Percentiles rank a stretch among this genome's conserved stretches.
Conservation (phyloP, 2,888 invertebrate species). For the Lampropteryx suffumata region DNA sequence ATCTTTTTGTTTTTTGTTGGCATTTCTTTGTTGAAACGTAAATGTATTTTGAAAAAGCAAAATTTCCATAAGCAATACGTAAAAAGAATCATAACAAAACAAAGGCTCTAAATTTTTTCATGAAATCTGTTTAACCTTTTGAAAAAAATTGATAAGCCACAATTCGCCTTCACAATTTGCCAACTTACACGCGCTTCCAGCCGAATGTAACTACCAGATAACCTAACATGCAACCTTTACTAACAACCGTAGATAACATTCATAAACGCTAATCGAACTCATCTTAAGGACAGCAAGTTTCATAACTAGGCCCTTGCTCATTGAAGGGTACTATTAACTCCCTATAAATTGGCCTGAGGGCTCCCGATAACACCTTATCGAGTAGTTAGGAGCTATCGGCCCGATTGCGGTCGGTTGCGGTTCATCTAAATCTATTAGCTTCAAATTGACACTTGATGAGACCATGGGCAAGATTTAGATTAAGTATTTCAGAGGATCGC, state of each 20-base stretch:
- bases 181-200: background rate
- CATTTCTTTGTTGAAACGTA: no score
- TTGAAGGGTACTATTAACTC: constrained; percentile 72
- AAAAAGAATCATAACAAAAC: no score
- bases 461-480: constrained; percentile 26
- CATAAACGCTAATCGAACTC: constrained; percentile 33
- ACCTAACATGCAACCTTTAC: constrained; percentile 9
- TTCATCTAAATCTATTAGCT: constrained; percentile 54
- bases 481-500: constrained; percentile 30
- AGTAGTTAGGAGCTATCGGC: constrained; percentile 69
- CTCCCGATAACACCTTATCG: constrained; percentile 75
- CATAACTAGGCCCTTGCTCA: constrained; percentile 40
- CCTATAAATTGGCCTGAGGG: constrained; percentile 68
- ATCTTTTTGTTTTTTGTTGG: no score
- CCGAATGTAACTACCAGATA: constrained; percentile 1
- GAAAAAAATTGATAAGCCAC: no score
- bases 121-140: no score
- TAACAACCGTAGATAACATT: constrained; percentile 24
- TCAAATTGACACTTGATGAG: constrained; percentile 25
- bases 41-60: no score
- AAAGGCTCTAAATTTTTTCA: no score
- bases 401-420: constrained; percentile 57
- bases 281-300: constrained; percentile 31
- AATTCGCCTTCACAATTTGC: background rate
- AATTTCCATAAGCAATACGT: no score